Evolutionary conservation across 2,797 vertebrate species (phyloP), one percentile per base, ranked within the genome.

Genomic region (Acipenser transmontanus): DNA sequence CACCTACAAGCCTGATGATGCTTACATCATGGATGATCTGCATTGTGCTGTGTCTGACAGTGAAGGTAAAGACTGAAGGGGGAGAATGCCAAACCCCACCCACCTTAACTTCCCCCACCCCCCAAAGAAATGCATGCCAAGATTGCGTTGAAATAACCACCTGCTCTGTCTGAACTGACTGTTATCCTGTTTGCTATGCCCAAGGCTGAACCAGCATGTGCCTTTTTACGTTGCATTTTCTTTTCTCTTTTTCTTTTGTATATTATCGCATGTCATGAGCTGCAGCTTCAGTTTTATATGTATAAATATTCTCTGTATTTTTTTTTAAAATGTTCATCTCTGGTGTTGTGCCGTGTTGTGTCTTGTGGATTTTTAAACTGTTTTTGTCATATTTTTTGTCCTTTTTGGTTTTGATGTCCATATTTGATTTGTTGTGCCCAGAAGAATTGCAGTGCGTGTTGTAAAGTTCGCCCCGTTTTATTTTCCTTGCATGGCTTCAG

Each of bases 31-130:
- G 81, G 97, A 99, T 70, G 97, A 99, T 86, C 89, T 96, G 85
- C 95, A 99, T 79, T 98, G 95, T 86, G 97, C 98, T 81, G 97
- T 99, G 80, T 99, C 97, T 59, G 97, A 99, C 91, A 99, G 97
- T 12, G 97, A 99, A 99, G 97, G 97, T 99, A 98, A 98, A 85
- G 69, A 81, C 81, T 80, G 75, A 77, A 92, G 86, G 74, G 97
- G 94, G 91, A 96, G 89, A 98, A 80, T 82, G 65, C 68, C 76
- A 74, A 79, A 49, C 78, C 68, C 71, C 82, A 71, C 74, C 71
- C 79, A 81, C 73, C 64, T 72, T 69, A 59, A 69, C 61, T 50
- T 74, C 69, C 69, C 63, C 67, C 66, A 62, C 66, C 47, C 66
- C 50, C 70, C 64, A 79, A 78, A 80, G 69, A 65, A 65, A 78